Conservation (phyloP, 2,113 vertebrate species). For the Accipiter virgatus region DNA sequence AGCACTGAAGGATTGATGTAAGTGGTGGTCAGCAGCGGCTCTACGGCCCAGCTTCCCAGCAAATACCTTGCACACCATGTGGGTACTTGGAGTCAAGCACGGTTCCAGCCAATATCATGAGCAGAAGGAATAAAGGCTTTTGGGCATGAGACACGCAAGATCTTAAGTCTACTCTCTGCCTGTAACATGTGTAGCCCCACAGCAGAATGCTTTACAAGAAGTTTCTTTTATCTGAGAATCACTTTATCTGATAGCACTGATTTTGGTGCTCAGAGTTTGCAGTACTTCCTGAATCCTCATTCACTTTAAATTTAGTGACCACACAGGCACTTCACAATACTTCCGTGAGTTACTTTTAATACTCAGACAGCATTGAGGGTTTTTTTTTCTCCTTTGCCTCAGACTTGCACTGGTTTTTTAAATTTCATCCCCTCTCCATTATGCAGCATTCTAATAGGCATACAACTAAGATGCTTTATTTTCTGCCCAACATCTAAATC, state of each 20-base stretch:
- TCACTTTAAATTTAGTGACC: background rate
- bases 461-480: background rate
- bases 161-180: background rate
- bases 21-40: background rate
- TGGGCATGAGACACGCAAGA: background rate
- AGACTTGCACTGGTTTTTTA: background rate
- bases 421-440: background rate
- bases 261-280: background rate
- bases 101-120: background rate
- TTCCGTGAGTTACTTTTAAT: background rate
- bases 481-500: background rate
- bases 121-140: background rate
- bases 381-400: background rate
- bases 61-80: rapidly evolving
- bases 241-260: background rate
- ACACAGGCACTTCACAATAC: background rate
- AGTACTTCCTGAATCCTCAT: background rate
- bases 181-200: rapidly evolving
- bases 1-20: background rate
- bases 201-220: background rate
- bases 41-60: background rate
- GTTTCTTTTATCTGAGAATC: background rate
- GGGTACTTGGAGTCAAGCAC: background rate
- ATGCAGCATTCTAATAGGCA: background rate
- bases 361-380: background rate